A percentile compares a stretch with the other conserved stretches of the same genome.
Conservation (phyloP, 2,113 vertebrate species). For the Ceyx margarethae region DNA sequence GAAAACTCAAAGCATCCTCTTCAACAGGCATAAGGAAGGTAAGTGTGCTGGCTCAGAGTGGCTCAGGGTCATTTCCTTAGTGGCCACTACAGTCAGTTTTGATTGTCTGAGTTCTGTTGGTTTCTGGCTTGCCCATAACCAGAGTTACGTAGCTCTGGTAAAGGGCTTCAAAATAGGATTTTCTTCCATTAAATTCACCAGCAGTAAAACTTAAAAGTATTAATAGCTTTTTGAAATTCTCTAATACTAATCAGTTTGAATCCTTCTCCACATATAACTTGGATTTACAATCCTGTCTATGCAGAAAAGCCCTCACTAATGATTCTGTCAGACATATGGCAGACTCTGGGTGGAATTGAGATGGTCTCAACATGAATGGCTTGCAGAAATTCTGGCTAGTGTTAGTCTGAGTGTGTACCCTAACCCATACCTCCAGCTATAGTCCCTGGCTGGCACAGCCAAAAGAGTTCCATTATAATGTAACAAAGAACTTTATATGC, state of each 20-base stretch:
- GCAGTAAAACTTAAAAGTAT: not conserved
- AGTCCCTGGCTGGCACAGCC: not conserved
- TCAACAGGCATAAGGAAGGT: slow-evolving; percentile 95
- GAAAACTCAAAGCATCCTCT: slow-evolving; percentile 97
- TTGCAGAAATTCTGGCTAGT: not conserved
- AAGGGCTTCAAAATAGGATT: not conserved
- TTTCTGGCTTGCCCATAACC: not conserved
- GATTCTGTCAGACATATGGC: not conserved
- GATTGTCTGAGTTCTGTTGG: not conserved
- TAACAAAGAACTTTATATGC: rapidly evolving
- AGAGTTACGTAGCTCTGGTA: not conserved
- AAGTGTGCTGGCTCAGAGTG: not conserved
- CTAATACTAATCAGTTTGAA: not conserved
- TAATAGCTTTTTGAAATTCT: not conserved
- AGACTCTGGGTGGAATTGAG: not conserved
- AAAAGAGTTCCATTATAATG: not conserved
- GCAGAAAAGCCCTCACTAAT: not conserved
- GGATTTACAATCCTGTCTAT: not conserved
- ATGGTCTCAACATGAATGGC: not conserved
- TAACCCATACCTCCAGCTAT: not conserved
- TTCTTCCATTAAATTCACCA: not conserved
- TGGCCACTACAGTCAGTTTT: rapidly evolving
- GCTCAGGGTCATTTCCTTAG: not conserved
- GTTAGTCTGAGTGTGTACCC: not conserved
- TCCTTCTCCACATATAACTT: not conserved